Evolutionary conservation across 2,888 invertebrate species (phyloP), one percentile per base, ranked within the genome.

Genomic region (Balanococcus diminutus): DNA sequence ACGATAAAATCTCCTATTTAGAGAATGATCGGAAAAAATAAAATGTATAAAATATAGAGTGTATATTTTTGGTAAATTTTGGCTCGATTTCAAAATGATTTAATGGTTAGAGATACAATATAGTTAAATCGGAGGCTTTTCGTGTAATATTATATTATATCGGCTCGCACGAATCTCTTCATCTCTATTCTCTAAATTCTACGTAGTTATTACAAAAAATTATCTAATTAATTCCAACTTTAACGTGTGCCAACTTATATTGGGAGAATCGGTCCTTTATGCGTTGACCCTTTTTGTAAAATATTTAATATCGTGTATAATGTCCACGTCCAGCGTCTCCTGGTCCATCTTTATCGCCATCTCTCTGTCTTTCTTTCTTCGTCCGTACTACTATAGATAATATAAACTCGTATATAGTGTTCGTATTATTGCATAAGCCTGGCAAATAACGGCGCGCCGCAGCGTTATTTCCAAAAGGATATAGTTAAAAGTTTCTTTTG

Each of bases 81-180:
- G 67, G 67, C 67, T 67, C 67, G 67, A 67, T 67, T 67, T 67
- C 67, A 67, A 67, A 67, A 67, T 67, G 67, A 67, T 67, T 67
- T 67, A 67, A 67, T 67, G 67, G 67, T 31, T 28, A 25, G 67
- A 67, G 67, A 28, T 67, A 28, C 28, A 28, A 28, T 67, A 67
- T 16, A 67, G 56, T n/a, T 56, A 22, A 22, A 22, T 22, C 14
- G 56, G 51, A 6, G 51, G 22, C 28, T 16, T 31, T 28, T 67
- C 67, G 67, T 56, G 16, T 67, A 28, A 67, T 31, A 67, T 67
- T 67, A 67, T 67, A 67, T 67, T 67, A 67, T 56, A 56, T 56
- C 56, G 56, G 46, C 14, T 56, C n/a, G n/a, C n/a, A n/a, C n/a
- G n/a, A n/a, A n/a, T n/a, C n/a, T n/a, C n/a, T n/a, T n/a, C n/a